A percentile compares a stretch with the other conserved stretches of the same genome.
These are phyloP conservation scores for Burhinus bistriatus DNA, from an alignment of 2,113 vertebrate species.

Conservation along the genomic window DNA sequence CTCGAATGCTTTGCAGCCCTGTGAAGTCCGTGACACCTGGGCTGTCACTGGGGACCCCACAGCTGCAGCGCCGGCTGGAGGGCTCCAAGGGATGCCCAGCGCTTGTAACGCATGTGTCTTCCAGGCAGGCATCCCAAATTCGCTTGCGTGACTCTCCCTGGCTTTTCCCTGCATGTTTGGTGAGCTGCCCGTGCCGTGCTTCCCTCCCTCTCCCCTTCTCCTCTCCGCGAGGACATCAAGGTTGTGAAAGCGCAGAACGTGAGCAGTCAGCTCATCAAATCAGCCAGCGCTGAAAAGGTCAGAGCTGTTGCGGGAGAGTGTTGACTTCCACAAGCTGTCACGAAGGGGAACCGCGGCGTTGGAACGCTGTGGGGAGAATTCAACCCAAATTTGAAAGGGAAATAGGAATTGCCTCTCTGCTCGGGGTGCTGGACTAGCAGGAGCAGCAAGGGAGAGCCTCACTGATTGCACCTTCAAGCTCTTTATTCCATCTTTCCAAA, in stretches of 20 bases:
- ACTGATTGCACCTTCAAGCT: neutral
- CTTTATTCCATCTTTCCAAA: too few species aligned
- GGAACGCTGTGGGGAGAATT: neutral
- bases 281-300: conserved; percentile 55
- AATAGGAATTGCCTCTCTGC: neutral
- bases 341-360: neutral
- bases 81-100: neutral
- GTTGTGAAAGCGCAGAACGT: neutral
- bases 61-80: too few species aligned
- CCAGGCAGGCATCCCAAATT: neutral
- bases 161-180: fast-evolving
- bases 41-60: fast-evolving
- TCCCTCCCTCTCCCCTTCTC: neutral
- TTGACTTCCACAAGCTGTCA: conserved; percentile 12
- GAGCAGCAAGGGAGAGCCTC: neutral
- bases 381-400: neutral
- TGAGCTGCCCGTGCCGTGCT: neutral
- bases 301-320: neutral
- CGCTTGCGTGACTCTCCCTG: fast-evolving
- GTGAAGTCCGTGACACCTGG: neutral
- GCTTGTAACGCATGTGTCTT: fast-evolving
- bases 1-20: neutral
- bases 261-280: conserved; percentile 29
- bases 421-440: neutral
- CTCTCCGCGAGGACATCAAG: neutral